Base-by-base conservation (phyloP, 2,888 invertebrate species). In the Leptogaster cylindrica region DNA sequence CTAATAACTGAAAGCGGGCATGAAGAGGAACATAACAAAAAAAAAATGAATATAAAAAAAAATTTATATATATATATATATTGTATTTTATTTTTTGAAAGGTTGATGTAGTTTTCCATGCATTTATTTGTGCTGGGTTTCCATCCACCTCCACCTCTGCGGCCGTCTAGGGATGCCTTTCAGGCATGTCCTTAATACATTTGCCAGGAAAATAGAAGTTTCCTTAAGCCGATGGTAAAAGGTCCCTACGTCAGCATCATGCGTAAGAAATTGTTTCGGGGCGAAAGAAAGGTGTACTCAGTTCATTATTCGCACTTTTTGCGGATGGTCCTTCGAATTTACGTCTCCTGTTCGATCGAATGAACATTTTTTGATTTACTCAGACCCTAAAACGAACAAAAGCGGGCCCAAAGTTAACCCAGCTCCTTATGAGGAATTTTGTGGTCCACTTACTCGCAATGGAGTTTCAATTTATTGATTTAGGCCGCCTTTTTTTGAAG, bases 401-500 rank as follows among this genome's bases (percentile, higher is more conserved):
- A 23, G 41, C 44, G 14, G 31, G 25, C 27, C 23, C n/a, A 25
- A 41, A 18, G n/a, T n/a, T n/a, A n/a, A n/a, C 16, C 41, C 27
- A 10, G 25, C 44, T 25, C 27, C 25, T 44, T 44, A 20, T 16
- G 14, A 28, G 27, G 44, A 61, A 61, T 44, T 61, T 61, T 61
- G 41, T 44, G 44, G 44, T 61, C 18, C 16, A 61, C 16, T 61
- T 41, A 31, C 27, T 27, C 27, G 44, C 61, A 44, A 61, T 44
- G 28, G 61, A 44, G 41, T 61, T 61, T 61, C 44, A 27, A 61
- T 55, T 55, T 55, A 31, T 55, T 55, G 55, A 55, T 20, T 55
- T 18, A 12, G 27, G 12, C 20, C 58, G 36, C n/a, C 16, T 55
- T 55, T 55, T 41, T 36, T 31, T 33, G 33, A 55, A n/a, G n/a